Evolutionary conservation across 1,140 invertebrate species (phyloP), one percentile per base, ranked within the genome.

Genomic region (Prorops nasuta): DNA sequence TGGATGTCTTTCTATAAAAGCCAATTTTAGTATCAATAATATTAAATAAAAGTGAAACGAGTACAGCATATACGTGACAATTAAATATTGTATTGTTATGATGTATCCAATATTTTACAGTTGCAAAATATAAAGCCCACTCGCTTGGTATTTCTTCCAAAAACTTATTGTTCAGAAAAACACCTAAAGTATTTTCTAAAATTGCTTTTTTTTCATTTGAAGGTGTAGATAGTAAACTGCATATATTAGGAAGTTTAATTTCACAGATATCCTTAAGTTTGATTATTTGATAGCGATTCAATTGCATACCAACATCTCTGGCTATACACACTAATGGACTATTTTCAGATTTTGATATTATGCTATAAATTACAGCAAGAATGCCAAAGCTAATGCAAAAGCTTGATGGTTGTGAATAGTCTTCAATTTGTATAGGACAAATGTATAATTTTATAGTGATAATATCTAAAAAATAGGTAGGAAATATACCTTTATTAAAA

Each of bases 381-480:
- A 94, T 83, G 9, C 83, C 78, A 38, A 86, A 64, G 22, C 83
- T 79, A 51, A 84, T 80, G 15, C 74, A 51, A 54, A 84, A 83
- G n/a, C 85, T 79, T 49, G 86, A 81, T 6, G 77, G 66, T 18
- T 79, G 68, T 3, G 64, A 64, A 57, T 83, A 81, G 60, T 90
- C 80, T 72, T 94, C 91, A 8, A 91, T 80, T 77, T 92, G 89
- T 12, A 85, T 82, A 17, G 77, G 79, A 51, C 84, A 84, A 52
- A 91, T 82, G 58, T 86, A 84, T 34, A 84, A 74, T 49, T 83
- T 81, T 32, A 84, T 73, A 16, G 80, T 77, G 36, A 86, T 61
- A 1, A 90, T 79, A 67, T 91, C 87, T 24, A 90, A 79, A 57
- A 87, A 84, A 56, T 79, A 81, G 2, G 79, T 62, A 1, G 87